phyloP scores from a whole-genome alignment of 92 coral and sea anemone species.

The Galaxea fascicularis region DNA sequence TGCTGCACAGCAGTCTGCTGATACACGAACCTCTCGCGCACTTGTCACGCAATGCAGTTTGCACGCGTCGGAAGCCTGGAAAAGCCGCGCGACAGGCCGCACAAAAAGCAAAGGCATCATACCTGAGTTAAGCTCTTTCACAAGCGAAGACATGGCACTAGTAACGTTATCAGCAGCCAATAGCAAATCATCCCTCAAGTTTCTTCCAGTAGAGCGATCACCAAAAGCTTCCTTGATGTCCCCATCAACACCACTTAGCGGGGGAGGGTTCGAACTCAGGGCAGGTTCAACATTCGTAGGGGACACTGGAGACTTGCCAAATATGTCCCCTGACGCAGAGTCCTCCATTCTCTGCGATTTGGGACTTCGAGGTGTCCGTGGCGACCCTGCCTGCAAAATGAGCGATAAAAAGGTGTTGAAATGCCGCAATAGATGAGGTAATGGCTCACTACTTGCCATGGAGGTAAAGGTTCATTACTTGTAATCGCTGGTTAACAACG shows the following conservation, averaged over 20 bases:
- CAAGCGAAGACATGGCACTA: slow-evolving; percentile 98
- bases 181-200: slow-evolving; percentile 87
- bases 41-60: too few relatives aligned
- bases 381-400: slow-evolving; percentile 91
- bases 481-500: too few relatives aligned
- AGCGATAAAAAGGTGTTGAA: neutral
- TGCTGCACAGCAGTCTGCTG: too few relatives aligned
- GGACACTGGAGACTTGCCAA: slow-evolving; percentile 59
- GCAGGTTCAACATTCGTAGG: slow-evolving; percentile 71
- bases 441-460: too few relatives aligned
- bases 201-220: slow-evolving; percentile 73
- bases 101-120: neutral
- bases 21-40: too few relatives aligned
- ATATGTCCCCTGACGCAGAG: slow-evolving; percentile 52
- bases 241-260: slow-evolving; percentile 91
- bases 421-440: neutral
- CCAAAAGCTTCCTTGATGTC: slow-evolving; percentile 90
- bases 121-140: slow-evolving; percentile 97
- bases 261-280: slow-evolving; percentile 68
- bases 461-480: too few relatives aligned
- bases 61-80: too few relatives aligned
- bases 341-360: slow-evolving; percentile 69
- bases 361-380: slow-evolving; percentile 85
- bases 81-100: neutral
- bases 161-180: slow-evolving; percentile 98